Base-by-base conservation (phyloP, 2,888 invertebrate genomes). In the Dasysyrphus albostriatus region DNA sequence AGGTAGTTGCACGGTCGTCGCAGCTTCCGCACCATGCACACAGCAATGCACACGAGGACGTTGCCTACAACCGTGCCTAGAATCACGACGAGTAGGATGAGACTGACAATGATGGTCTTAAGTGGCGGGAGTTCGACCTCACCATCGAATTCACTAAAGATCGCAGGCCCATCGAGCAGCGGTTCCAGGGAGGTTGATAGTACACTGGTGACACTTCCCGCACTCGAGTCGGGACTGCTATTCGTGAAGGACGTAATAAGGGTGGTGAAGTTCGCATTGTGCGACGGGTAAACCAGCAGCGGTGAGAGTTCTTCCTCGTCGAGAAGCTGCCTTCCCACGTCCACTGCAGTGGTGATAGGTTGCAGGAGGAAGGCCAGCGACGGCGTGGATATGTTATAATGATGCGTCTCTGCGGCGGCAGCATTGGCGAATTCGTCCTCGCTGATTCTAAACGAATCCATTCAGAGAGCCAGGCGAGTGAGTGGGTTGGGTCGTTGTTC, bases 11-110 rank as follows among this genome's bases (percentile, higher is more conserved):
- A 98, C 69, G 97, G 98, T 90, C 96, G 95, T 90, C 97, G 95
- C 90, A 99, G 93, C 90, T 98, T 97, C 84, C 98, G 95, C 89
- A 99, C 99, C 90, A 98, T 95, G 91, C 98, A 97, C 74, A 99
- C 98, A 78, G 99, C 99, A 44, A 98, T 95, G 93, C 98, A 98
- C 89, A 99, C 98, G 82, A 99, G 94, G 80, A 98, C 95, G 93
- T 99, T 98, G 63, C 97, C 97, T 80, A 97, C 95, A 87, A 97
- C 95, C 5, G 97, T 97, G 88, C 96, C 96, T 83, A 96, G 92
- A 88, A 97, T 96, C 61, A 97, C 95, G 90, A 95, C 94, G 89
- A 96, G 94, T 89, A 97, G 94, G 84, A 97, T 93, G 88, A 96
- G 93, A 83, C 95, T 95, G 89, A 97, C 95, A 88, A 97, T 91